phyloP scores from a whole-genome alignment of 2,888 invertebrate species.

The Polia nebulosa region DNA sequence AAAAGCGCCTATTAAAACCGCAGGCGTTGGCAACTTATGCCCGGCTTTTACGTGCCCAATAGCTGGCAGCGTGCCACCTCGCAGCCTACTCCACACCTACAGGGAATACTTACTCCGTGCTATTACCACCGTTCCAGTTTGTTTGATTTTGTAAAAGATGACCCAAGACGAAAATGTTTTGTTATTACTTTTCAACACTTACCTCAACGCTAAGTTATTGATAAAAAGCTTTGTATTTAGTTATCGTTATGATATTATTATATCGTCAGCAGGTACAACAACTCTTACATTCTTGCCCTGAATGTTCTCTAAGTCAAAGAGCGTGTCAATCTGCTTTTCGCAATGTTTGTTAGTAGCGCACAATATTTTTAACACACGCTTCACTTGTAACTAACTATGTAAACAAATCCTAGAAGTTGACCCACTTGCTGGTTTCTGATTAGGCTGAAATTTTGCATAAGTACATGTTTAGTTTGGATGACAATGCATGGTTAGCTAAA shows the following conservation, averaged over 20 bases:
- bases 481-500: too few relatives aligned
- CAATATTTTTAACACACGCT: too few relatives aligned
- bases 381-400: too few relatives aligned
- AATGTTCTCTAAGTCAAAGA: not conserved
- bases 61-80: slow-evolving; percentile 51
- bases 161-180: not conserved
- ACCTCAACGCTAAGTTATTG: not conserved
- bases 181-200: slow-evolving; percentile 9
- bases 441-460: too few relatives aligned
- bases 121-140: slow-evolving; percentile 10
- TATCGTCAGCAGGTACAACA: not conserved
- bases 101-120: slow-evolving; percentile 21
- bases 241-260: not conserved
- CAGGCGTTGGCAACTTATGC: slow-evolving; percentile 32
- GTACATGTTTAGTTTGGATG: too few relatives aligned
- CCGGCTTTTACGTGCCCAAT: slow-evolving; percentile 17
- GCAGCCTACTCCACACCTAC: slow-evolving; percentile 16
- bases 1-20: slow-evolving; percentile 23
- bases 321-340: slow-evolving; percentile 9
- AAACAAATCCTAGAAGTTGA: too few relatives aligned
- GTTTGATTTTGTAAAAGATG: slow-evolving; percentile 7
- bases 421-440: too few relatives aligned
- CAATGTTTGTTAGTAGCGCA: not conserved
- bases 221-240: not conserved
- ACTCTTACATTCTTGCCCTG: not conserved